These are phyloP conservation scores for Takifugu flavidus DNA, from an alignment of 2,113 vertebrate genomes.

Conservation along the genomic window DNA sequence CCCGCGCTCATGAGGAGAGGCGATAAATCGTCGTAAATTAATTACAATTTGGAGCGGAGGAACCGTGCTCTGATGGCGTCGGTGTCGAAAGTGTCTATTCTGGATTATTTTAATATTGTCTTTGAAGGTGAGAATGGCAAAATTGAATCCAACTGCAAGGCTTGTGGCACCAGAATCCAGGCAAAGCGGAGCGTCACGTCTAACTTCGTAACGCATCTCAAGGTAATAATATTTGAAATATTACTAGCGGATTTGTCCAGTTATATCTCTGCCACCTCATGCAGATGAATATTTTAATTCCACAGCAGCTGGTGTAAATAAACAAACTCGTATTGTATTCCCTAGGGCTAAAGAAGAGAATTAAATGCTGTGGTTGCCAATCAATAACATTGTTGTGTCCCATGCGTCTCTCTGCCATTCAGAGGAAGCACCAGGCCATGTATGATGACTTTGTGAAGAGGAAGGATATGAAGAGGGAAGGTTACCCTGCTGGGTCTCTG, in stretches of 20 bases:
- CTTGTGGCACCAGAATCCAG: conserved; percentile 79
- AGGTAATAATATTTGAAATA: conserved; percentile 62
- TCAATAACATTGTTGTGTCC: conserved; percentile 2
- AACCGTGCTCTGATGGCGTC: conserved; percentile 74
- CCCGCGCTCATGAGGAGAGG: conserved; percentile 56
- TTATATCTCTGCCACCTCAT: too few relatives aligned
- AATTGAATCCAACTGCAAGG: conserved; percentile 81
- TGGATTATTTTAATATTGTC: conserved; percentile 82
- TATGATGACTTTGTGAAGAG: conserved; percentile 82
- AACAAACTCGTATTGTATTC: too few relatives aligned
- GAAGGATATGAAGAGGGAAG: conserved; percentile 80
- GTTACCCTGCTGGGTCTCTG: conserved; percentile 66
- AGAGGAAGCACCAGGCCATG: conserved; percentile 80
- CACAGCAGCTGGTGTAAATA: not conserved
- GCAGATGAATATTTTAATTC: too few relatives aligned
- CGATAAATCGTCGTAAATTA: conserved; percentile 49
- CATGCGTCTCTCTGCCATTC: conserved; percentile 18
- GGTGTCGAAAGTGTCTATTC: conserved; percentile 76
- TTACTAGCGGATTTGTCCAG: not conserved
- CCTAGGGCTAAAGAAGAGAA: not conserved
- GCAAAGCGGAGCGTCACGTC: conserved; percentile 80
- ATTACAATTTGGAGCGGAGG: conserved; percentile 45
- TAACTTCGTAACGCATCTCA: conserved; percentile 82
- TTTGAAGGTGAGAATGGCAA: conserved; percentile 82
- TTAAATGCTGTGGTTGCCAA: not conserved